These are phyloP conservation scores for Drosophila leontia DNA, from an alignment of 1,140 invertebrate species.

Conservation along the genomic window DNA sequence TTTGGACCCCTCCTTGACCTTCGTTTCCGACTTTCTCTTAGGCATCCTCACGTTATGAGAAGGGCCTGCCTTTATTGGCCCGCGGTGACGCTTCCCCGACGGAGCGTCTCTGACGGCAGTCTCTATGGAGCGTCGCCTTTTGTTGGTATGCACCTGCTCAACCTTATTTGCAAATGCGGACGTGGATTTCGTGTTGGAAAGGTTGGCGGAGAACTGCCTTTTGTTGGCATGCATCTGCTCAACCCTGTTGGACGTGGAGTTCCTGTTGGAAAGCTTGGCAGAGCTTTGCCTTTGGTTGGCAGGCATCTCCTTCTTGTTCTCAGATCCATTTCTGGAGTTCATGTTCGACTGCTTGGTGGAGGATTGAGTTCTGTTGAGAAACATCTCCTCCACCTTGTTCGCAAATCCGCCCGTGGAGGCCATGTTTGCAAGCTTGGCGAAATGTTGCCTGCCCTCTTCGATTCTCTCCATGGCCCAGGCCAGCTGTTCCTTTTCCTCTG, in stretches of 20 bases:
- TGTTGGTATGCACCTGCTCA: background rate
- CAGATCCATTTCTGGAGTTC: no score
- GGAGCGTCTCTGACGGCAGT: background rate
- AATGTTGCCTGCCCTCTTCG: background rate
- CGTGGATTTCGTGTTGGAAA: no score
- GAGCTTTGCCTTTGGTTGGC: background rate
- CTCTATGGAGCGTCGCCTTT: background rate
- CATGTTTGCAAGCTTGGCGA: background rate
- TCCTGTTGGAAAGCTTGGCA: no score
- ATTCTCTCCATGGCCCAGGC: background rate
- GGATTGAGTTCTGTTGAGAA: background rate
- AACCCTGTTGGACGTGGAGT: background rate
- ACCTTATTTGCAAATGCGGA: background rate
- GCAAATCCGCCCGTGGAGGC: background rate
- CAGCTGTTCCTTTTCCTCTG: background rate
- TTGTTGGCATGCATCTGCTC: background rate
- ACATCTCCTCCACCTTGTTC: slow-evolving; percentile 2
- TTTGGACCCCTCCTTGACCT: background rate
- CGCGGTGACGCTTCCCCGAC: no score
- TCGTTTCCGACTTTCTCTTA: background rate
- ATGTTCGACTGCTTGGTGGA: no score
- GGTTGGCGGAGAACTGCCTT: background rate
- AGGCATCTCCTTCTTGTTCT: no score
- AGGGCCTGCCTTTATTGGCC: no score
- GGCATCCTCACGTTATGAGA: background rate